Evolutionary conservation across 2,888 invertebrate species (phyloP), one percentile per base, ranked within the genome.

Genomic region (Venustoraphidia nigricollis): DNA sequence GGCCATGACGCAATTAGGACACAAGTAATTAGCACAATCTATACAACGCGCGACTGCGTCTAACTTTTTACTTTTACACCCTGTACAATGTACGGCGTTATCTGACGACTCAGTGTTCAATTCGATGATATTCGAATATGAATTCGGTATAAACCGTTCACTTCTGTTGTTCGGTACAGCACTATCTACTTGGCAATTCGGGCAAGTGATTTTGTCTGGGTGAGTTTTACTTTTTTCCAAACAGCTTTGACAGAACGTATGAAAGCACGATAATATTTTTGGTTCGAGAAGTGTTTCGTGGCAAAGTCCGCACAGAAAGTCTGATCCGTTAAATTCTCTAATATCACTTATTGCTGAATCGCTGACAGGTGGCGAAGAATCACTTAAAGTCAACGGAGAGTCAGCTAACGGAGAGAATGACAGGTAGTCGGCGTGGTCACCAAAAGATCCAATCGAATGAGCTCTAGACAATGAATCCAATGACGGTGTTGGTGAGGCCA

Each of bases 1-100:
- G 53, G 96, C 96, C 83, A 94, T 94, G 61, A 93, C 92, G 78
- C 97, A 97, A 67, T 94, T 93, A 51, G 89, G 83, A 71, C 97
- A 97, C 58, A 98, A 79, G 66, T 88, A 91, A 66, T 93, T 93
- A 62, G 89, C 88, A 70, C 97, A 98, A 68, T 96, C 95, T 62
- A 91, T 86, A 69, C 95, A 96, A 65, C 91, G 87, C 52, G 94
- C 94, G 50, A 94, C 90, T 44, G 95, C 95, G 79, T 86, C 87
- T 14, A 89, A 83, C 66, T 93, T 90, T 65, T 88, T 89, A 56
- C 89, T 89, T 70, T 95, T 96, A 75, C 97, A 97, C 62, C 93
- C 94, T 58, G 94, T 95, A 73, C 95, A 96, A 58, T 83, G 82
- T 36, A 77, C 73, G 52, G 77, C 75, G 45, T 73, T 68, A 59